A percentile compares a stretch with the other conserved stretches of the same genome.
phyloP scores from a whole-genome alignment of 2,113 vertebrate species.

The Sceloporus undulatus region DNA sequence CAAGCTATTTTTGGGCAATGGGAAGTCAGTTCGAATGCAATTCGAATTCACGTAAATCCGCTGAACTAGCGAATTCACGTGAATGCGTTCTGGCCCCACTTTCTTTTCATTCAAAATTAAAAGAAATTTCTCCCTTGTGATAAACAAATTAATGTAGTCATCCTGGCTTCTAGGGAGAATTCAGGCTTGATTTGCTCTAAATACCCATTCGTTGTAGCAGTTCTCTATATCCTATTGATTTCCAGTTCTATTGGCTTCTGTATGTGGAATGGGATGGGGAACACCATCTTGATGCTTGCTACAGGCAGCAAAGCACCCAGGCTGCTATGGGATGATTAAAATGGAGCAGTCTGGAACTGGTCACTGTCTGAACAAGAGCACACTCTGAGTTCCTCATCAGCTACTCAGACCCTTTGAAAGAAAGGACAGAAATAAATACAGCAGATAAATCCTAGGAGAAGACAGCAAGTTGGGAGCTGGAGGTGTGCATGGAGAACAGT shows the following conservation, averaged over 20 bases:
- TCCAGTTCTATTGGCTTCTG: background rate
- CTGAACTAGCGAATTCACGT: too few relatives aligned
- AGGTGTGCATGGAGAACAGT: background rate
- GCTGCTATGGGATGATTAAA: background rate
- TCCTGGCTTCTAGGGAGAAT: too few relatives aligned
- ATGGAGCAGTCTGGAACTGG: background rate
- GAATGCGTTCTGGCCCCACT: too few relatives aligned
- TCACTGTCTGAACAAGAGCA: background rate
- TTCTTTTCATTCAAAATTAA: too few relatives aligned
- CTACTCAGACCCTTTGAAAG: background rate
- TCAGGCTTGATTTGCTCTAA: too few relatives aligned
- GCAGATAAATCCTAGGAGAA: background rate
- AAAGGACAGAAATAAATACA: background rate
- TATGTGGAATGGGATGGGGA: background rate
- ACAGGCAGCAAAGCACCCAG: background rate
- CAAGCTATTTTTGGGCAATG: too few relatives aligned
- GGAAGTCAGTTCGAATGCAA: too few relatives aligned
- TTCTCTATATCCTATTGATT: background rate
- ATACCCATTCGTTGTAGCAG: too few relatives aligned
- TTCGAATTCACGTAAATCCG: too few relatives aligned
- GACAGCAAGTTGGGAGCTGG: background rate
- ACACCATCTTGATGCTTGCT: background rate
- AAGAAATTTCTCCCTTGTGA: too few relatives aligned
- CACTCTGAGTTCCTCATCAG: background rate
- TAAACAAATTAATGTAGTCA: too few relatives aligned